Conservation (phyloP, 2,888 invertebrate species). For the Harpagoxenus sublaevis region DNA sequence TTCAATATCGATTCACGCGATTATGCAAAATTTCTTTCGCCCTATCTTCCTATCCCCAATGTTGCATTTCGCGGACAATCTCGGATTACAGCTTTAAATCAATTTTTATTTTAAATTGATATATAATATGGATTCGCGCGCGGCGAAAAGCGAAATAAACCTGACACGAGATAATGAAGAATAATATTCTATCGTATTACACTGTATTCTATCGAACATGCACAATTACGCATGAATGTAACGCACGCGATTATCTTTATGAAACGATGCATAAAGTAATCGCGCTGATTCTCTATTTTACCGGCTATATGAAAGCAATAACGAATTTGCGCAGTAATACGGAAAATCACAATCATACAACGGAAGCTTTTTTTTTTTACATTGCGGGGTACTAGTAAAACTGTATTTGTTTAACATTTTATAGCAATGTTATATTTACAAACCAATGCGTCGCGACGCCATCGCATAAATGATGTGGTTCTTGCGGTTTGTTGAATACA, state of each 20-base stretch:
- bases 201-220: background rate
- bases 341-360: background rate
- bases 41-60: background rate
- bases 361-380: background rate
- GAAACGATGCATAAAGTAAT: background rate
- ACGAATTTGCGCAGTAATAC: background rate
- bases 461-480: slow-evolving; percentile 23
- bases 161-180: background rate
- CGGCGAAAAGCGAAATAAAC: background rate
- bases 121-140: background rate
- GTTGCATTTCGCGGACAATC: background rate
- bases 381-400: background rate
- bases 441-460: background rate
- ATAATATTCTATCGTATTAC: background rate
- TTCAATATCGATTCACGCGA: slow-evolving; percentile 11
- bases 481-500: background rate
- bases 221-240: background rate
- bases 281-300: background rate
- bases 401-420: background rate
- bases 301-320: background rate
- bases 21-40: slow-evolving; percentile 16
- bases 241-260: background rate
- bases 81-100: slow-evolving; percentile 4
- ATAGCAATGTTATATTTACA: background rate
- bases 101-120: background rate